A percentile compares a stretch with the other conserved stretches of the same genome.
Evolutionary conservation across 2,797 vertebrate genomes (phyloP).

Genomic region (Phrynocephalus guinanensis): DNA sequence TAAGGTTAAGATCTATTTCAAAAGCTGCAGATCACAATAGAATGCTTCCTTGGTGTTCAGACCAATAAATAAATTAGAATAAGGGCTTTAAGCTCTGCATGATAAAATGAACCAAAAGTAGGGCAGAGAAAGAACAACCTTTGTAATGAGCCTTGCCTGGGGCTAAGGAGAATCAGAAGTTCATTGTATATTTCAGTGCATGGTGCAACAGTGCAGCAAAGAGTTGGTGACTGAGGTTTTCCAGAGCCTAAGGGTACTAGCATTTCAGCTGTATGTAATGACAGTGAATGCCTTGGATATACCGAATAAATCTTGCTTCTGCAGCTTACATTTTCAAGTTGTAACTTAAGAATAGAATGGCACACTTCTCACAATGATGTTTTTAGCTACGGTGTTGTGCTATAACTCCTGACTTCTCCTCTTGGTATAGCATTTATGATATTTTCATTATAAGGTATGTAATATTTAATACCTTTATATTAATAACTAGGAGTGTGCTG

Average conservation of each 20-base stretch:
- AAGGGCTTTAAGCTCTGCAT: slow-evolving; percentile 71
- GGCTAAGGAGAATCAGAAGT: slow-evolving; percentile 71
- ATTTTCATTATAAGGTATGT: neutral
- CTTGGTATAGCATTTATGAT: slow-evolving; percentile 22
- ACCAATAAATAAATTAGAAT: slow-evolving; percentile 79
- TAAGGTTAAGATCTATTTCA: slow-evolving; percentile 68
- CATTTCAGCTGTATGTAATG: slow-evolving; percentile 72
- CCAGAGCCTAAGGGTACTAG: slow-evolving; percentile 65
- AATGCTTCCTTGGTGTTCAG: slow-evolving; percentile 72
- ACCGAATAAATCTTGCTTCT: slow-evolving; percentile 67
- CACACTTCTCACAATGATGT: slow-evolving; percentile 50
- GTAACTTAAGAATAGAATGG: slow-evolving; percentile 49
- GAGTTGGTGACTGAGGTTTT: slow-evolving; percentile 73
- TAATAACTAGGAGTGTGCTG: no score
- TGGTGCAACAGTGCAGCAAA: slow-evolving; percentile 64
- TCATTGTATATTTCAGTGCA: slow-evolving; percentile 71
- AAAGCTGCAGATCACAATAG: slow-evolving; percentile 70
- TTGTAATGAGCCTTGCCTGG: slow-evolving; percentile 70
- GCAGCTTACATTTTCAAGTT: slow-evolving; percentile 63
- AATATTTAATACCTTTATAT: no score
- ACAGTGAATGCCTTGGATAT: slow-evolving; percentile 65
- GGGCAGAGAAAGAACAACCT: slow-evolving; percentile 76
- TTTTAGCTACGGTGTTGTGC: slow-evolving; percentile 47
- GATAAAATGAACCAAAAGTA: slow-evolving; percentile 77
- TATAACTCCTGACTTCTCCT: slow-evolving; percentile 9